phyloP scores from a whole-genome alignment of 2,113 vertebrate genomes.

The Hoplias malabaricus region DNA sequence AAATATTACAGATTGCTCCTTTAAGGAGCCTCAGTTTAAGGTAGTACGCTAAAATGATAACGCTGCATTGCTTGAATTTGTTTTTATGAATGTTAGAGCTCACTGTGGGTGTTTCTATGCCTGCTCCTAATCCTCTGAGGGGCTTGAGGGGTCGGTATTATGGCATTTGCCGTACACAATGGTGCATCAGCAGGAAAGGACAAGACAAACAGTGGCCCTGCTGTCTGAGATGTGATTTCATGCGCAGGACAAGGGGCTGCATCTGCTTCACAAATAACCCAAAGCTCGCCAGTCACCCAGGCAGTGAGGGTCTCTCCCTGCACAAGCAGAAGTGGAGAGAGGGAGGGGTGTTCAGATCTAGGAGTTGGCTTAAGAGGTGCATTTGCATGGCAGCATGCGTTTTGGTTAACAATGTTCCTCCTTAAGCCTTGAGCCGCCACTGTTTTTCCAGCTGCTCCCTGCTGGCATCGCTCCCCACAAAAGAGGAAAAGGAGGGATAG shows the following conservation, averaged over 20 bases:
- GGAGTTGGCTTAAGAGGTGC: conserved; percentile 62
- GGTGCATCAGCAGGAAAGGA: conserved; percentile 62
- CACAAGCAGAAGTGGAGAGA: conserved; percentile 24
- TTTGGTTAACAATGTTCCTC: conserved; percentile 65
- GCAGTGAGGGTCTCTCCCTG: conserved; percentile 51
- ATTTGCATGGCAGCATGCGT: conserved; percentile 56
- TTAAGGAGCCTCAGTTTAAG: too few species aligned
- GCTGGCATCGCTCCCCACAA: conserved; percentile 54
- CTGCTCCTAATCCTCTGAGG: conserved; percentile 65
- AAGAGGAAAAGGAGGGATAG: conserved; percentile 46
- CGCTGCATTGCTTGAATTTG: not conserved
- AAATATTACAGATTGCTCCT: too few species aligned
- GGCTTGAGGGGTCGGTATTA: conserved; percentile 63
- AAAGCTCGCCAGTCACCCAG: conserved; percentile 56
- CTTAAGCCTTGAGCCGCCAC: conserved; percentile 54
- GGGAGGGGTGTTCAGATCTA: conserved; percentile 38
- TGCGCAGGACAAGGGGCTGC: conserved; percentile 50
- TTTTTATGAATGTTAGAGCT: not conserved
- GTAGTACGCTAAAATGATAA: not conserved
- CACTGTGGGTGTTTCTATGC: conserved; percentile 52
- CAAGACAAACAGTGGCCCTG: conserved; percentile 63
- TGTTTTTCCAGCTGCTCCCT: conserved; percentile 68
- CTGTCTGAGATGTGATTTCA: conserved; percentile 70
- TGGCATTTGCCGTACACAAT: conserved; percentile 61
- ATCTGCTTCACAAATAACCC: conserved; percentile 46